Conservation (phyloP, 2,113 vertebrate genomes). For the Chrysemys picta region DNA sequence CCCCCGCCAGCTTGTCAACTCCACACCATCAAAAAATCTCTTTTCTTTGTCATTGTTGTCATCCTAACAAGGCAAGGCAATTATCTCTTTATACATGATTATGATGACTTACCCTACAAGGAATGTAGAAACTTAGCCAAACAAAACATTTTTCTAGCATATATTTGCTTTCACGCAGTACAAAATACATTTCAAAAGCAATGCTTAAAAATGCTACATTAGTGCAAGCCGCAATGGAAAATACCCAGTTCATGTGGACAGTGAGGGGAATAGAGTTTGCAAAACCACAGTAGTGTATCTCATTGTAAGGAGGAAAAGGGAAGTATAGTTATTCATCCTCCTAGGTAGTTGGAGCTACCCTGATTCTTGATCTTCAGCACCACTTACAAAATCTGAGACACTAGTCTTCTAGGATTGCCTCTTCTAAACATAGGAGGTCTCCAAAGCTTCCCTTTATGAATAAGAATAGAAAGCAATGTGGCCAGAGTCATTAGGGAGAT, state of each 20-base stretch:
- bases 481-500: constrained; percentile 22
- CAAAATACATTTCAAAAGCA: neutral
- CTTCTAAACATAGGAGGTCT: neutral
- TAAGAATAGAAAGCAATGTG: neutral
- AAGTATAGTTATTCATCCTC: neutral
- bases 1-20: neutral
- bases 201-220: neutral
- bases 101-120: too few relatives aligned
- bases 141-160: neutral
- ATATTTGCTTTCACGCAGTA: neutral
- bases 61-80: neutral
- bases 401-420: neutral
- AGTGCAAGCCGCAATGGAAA: neutral
- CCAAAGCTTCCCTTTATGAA: neutral
- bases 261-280: neutral
- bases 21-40: neutral
- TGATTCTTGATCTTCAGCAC: neutral
- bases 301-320: neutral
- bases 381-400: neutral
- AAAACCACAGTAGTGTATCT: neutral
- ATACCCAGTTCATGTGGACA: neutral
- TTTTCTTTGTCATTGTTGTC: neutral
- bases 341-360: neutral
- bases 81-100: neutral
- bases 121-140: neutral